These are phyloP conservation scores for Tragopan temminckii DNA, from an alignment of 2,797 vertebrate genomes.

Conservation along the genomic window DNA sequence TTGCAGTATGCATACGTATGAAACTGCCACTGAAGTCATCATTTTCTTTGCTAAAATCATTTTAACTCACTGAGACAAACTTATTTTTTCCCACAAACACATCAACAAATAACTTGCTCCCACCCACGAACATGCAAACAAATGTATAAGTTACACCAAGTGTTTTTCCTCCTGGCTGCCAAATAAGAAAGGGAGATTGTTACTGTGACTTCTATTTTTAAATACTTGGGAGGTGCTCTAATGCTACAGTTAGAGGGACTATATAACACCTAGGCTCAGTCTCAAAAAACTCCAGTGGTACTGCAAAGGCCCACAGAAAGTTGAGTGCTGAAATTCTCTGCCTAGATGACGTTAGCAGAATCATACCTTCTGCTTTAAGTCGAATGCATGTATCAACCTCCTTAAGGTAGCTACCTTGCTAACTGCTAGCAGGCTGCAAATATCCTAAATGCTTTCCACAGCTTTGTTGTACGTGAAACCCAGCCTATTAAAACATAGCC, in stretches of 20 bases:
- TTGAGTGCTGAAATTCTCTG: background rate
- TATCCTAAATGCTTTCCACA: background rate
- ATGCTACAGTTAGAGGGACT: background rate
- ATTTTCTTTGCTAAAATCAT: slow-evolving; percentile 25
- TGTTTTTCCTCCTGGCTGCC: slow-evolving; percentile 55
- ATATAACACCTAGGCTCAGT: background rate
- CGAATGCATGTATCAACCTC: background rate
- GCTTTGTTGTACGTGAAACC: background rate
- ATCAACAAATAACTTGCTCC: slow-evolving; percentile 55
- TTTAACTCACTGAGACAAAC: slow-evolving; percentile 12
- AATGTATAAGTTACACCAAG: slow-evolving; percentile 43
- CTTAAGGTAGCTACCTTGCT: background rate
- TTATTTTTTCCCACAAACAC: slow-evolving; percentile 49
- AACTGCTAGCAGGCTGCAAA: background rate
- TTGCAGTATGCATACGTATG: background rate
- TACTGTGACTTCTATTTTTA: slow-evolving; percentile 63
- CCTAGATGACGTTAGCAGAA: slow-evolving; percentile 32
- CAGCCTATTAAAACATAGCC: background rate
- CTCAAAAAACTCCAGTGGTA: slow-evolving; percentile 25
- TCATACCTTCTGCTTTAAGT: background rate
- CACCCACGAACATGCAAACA: slow-evolving; percentile 66
- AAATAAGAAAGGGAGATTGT: slow-evolving; percentile 61
- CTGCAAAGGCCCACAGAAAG: background rate
- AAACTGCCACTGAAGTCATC: background rate
- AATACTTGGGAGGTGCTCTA: slow-evolving; percentile 54